A percentile compares a stretch with the other conserved stretches of the same genome.
Evolutionary conservation across 2,113 vertebrate species (phyloP).

Genomic region (Tautogolabrus adspersus): DNA sequence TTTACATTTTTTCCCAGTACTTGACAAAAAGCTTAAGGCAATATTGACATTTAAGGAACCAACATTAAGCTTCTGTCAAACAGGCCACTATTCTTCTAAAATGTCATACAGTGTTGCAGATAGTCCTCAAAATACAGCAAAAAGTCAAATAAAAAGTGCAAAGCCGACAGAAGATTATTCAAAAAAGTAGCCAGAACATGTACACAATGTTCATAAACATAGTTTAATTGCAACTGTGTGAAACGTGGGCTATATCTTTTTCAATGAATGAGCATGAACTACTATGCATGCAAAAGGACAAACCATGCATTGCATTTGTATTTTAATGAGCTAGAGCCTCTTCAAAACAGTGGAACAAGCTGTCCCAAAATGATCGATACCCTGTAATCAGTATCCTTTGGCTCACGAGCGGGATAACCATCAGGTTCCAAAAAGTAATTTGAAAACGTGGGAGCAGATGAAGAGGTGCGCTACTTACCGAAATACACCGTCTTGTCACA

Average conservation of each 20-base stretch:
- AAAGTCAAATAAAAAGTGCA: background rate
- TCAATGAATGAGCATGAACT: constrained; percentile 32
- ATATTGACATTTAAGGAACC: background rate
- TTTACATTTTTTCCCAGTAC: constrained; percentile 7
- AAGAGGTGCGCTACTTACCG: constrained; percentile 82
- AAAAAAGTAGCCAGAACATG: background rate
- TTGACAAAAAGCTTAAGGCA: background rate
- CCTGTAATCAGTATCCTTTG: background rate
- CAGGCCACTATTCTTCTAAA: background rate
- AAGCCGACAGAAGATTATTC: constrained; percentile 11
- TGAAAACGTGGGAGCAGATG: background rate
- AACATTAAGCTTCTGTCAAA: background rate
- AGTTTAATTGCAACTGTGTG: background rate
- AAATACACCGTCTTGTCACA: constrained; percentile 97
- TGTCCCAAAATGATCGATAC: constrained; percentile 3
- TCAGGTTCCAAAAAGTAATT: constrained; percentile 38
- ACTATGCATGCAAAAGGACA: rapidly evolving
- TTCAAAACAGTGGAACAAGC: background rate
- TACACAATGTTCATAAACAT: background rate
- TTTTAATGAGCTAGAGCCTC: background rate
- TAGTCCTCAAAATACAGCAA: background rate
- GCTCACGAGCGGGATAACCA: background rate
- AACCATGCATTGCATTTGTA: background rate
- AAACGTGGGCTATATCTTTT: background rate
- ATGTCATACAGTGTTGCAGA: background rate